Evolutionary conservation across 2,888 invertebrate species (phyloP).

Genomic region (Aphodius sticticus): DNA sequence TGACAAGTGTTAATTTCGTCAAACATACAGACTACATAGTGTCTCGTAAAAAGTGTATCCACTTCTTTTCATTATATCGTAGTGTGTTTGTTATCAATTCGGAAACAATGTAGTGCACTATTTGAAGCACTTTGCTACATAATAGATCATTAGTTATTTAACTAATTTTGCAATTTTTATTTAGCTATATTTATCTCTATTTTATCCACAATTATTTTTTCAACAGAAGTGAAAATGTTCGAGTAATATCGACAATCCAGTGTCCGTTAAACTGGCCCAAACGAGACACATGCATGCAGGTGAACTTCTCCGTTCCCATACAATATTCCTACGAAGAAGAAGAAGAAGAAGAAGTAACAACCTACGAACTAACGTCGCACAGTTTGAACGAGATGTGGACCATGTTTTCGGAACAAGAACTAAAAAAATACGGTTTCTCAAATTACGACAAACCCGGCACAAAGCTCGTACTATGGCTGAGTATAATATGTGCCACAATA

Average conservation of each 20-base stretch:
- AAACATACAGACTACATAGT: no score
- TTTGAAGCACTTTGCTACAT: no score
- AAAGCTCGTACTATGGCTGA: conserved; percentile 6
- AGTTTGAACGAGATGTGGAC: conserved; percentile 43
- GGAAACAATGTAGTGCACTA: no score
- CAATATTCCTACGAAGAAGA: conserved; percentile 26
- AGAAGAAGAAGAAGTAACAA: conserved; percentile 17
- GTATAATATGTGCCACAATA: background rate
- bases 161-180: background rate
- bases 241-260: conserved; percentile 32
- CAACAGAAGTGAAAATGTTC: conserved; percentile 37
- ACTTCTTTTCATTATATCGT: no score
- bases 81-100: no score
- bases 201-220: conserved; percentile 6
- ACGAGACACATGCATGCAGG: conserved; percentile 35
- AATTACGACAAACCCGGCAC: conserved; percentile 1
- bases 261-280: conserved; percentile 43
- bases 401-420: background rate
- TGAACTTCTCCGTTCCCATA: conserved; percentile 42
- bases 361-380: conserved; percentile 38
- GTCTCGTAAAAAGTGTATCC: no score
- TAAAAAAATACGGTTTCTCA: background rate
- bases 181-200: background rate
- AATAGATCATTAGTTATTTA: background rate
- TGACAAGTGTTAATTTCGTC: no score